These are phyloP conservation scores for Lamellibrachia columna DNA, from an alignment of 2,888 invertebrate species.

Conservation along the genomic window DNA sequence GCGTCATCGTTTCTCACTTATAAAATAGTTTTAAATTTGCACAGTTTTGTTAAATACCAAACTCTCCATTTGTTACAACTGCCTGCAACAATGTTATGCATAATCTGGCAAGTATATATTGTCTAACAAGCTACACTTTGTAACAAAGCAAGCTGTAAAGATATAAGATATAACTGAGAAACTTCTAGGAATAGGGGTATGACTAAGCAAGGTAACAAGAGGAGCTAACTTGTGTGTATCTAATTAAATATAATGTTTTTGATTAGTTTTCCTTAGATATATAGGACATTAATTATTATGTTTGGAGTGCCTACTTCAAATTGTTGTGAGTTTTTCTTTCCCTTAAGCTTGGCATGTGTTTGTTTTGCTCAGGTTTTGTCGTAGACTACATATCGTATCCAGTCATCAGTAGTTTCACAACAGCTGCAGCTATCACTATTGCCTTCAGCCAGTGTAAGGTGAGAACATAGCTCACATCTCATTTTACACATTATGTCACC, in stretches of 20 bases:
- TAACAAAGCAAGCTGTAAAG: too few relatives aligned
- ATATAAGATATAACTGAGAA: too few relatives aligned
- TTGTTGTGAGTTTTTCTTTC: neutral
- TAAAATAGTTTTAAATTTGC: neutral
- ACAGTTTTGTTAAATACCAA: neutral
- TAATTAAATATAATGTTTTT: neutral
- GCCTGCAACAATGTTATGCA: neutral
- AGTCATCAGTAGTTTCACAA: conserved; percentile 65
- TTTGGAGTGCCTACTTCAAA: neutral
- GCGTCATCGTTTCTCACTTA: conserved; percentile 20
- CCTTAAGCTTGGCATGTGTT: neutral
- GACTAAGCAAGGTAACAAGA: neutral
- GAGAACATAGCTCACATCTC: neutral
- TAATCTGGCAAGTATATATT: too few relatives aligned
- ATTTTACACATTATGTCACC: neutral
- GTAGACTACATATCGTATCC: conserved; percentile 65
- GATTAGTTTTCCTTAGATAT: neutral
- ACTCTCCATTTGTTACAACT: neutral
- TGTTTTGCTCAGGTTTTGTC: conserved; percentile 57
- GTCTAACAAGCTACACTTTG: too few relatives aligned
- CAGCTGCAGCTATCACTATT: conserved; percentile 65
- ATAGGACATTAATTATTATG: neutral
- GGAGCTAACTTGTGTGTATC: neutral
- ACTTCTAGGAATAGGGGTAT: neutral
- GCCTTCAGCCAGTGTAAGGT: conserved; percentile 63